Percentiles rank a stretch among this genome's conserved stretches.
These are phyloP conservation scores for Mythimna lalbum DNA, from an alignment of 2,888 invertebrate species.

Conservation along the genomic window DNA sequence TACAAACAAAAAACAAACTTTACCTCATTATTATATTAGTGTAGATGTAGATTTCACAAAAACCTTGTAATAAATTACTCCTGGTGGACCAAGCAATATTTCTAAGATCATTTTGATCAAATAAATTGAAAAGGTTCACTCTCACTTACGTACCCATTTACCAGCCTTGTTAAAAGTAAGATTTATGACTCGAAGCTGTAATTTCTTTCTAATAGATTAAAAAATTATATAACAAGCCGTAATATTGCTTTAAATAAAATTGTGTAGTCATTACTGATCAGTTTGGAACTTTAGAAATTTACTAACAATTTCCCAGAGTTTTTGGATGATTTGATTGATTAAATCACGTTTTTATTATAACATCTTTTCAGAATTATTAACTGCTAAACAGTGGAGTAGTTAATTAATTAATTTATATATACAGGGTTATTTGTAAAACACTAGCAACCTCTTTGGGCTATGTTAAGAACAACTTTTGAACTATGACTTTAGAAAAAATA, in stretches of 20 bases:
- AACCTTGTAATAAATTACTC: background rate
- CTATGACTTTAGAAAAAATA: too few relatives aligned
- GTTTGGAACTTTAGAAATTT: slow-evolving; percentile 18
- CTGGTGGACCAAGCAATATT: background rate
- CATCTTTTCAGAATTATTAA: background rate
- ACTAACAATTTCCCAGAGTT: slow-evolving; percentile 15
- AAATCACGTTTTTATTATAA: slow-evolving; percentile 6
- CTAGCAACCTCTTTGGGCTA: too few relatives aligned
- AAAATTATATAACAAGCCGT: background rate
- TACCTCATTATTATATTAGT: too few relatives aligned
- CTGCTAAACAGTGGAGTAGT: background rate
- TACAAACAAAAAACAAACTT: too few relatives aligned
- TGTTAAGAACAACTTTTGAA: too few relatives aligned
- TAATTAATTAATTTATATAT: too few relatives aligned
- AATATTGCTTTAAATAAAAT: slow-evolving; percentile 7
- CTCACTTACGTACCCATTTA: slow-evolving; percentile 2
- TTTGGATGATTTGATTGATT: slow-evolving; percentile 39
- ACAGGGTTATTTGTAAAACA: too few relatives aligned
- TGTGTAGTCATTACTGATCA: slow-evolving; percentile 14
- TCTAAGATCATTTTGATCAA: background rate
- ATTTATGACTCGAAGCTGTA: slow-evolving; percentile 20
- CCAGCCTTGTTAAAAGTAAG: slow-evolving; percentile 17
- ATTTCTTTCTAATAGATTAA: slow-evolving; percentile 2
- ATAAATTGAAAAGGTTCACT: background rate
- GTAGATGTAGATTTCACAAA: too few relatives aligned